These are phyloP conservation scores for Passer montanus DNA, from an alignment of 2,113 vertebrate species.

Conservation along the genomic window DNA sequence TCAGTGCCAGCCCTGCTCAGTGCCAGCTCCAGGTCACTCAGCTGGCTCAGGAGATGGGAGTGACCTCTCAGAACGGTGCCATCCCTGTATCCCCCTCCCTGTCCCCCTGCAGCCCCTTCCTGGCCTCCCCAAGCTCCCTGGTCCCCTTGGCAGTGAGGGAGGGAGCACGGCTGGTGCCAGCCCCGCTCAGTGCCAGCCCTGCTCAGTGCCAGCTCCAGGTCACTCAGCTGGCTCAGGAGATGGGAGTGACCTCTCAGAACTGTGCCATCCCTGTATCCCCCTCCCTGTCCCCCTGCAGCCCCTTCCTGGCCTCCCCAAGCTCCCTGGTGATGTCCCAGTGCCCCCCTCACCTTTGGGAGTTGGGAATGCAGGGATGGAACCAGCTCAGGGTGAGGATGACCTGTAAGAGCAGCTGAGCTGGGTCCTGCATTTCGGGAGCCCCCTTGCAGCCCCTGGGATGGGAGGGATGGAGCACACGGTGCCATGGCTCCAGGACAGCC, in stretches of 20 bases:
- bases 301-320: not conserved
- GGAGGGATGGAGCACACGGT: not conserved
- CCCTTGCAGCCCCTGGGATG: not conserved
- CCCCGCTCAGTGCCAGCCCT: no score
- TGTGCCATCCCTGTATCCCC: not conserved
- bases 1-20: no score
- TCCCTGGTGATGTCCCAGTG: not conserved
- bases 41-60: not conserved
- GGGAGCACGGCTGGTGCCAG: fast-evolving
- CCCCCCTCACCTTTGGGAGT: not conserved
- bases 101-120: not conserved
- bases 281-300: not conserved
- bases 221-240: fast-evolving
- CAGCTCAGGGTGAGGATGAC: not conserved
- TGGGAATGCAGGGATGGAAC: not conserved
- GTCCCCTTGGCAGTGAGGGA: not conserved
- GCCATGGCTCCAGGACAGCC: not conserved
- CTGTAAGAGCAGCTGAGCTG: not conserved
- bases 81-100: not conserved
- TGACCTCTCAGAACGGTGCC: fast-evolving
- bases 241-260: not conserved
- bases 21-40: fast-evolving
- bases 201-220: not conserved
- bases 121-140: not conserved
- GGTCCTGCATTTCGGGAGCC: not conserved